These are phyloP conservation scores for Eupithecia tripunctaria DNA, from an alignment of 2,888 invertebrate species.

Conservation along the genomic window DNA sequence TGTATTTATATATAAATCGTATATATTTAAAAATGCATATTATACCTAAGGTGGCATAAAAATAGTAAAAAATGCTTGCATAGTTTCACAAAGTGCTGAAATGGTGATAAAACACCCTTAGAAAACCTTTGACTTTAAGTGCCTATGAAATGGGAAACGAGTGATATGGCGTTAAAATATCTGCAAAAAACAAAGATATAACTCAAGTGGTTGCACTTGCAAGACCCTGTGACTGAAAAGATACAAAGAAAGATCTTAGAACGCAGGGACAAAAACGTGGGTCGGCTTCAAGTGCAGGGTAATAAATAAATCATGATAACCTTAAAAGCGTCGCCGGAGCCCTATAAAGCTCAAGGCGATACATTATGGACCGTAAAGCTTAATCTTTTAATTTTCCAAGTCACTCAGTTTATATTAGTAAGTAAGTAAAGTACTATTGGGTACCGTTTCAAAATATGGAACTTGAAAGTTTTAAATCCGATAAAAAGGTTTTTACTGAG, in stretches of 20 bases:
- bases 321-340: slow-evolving; percentile 77
- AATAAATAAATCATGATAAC: slow-evolving; percentile 78
- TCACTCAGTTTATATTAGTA: slow-evolving; percentile 20
- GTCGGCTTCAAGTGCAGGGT: slow-evolving; percentile 67
- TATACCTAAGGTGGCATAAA: too few species aligned
- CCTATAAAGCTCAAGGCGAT: slow-evolving; percentile 65
- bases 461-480: not conserved
- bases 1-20: too few species aligned
- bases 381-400: slow-evolving; percentile 39
- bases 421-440: not conserved
- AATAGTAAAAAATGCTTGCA: not conserved
- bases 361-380: slow-evolving; percentile 51
- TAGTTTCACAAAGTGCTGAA: not conserved
- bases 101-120: not conserved
- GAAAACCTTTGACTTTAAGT: slow-evolving; percentile 6
- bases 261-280: slow-evolving; percentile 53
- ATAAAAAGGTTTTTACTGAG: not conserved
- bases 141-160: slow-evolving; percentile 36
- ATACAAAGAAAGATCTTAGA: slow-evolving; percentile 45
- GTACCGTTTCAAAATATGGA: slow-evolving; percentile 3
- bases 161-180: slow-evolving; percentile 45
- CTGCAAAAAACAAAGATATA: slow-evolving; percentile 53
- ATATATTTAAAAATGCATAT: too few species aligned
- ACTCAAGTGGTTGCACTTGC: slow-evolving; percentile 60
- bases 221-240: slow-evolving; percentile 57